These are phyloP conservation scores for Coregonus sp. DNA, from an alignment of 2,797 vertebrate species.

Conservation along the genomic window DNA sequence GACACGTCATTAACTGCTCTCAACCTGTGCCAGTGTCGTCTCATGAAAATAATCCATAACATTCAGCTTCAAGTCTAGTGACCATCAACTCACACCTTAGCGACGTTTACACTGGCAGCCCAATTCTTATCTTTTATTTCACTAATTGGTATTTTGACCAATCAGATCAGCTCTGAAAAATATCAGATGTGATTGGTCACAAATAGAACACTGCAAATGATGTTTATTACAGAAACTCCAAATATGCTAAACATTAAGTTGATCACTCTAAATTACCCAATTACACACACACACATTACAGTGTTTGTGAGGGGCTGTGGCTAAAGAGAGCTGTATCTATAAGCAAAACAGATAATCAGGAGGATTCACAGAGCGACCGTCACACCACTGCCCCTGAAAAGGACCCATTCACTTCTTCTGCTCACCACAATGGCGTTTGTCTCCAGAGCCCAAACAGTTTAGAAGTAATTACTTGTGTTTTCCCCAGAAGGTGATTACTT, in stretches of 20 bases:
- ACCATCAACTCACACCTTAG: too few relatives aligned
- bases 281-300: constrained; percentile 10
- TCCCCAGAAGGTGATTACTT: constrained; percentile 80
- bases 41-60: too few relatives aligned
- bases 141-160: too few relatives aligned
- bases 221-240: background rate
- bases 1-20: too few relatives aligned
- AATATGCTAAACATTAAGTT: too few relatives aligned
- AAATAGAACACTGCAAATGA: background rate
- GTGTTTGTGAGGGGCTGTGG: constrained; percentile 52
- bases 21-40: too few relatives aligned
- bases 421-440: constrained; percentile 76
- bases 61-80: too few relatives aligned
- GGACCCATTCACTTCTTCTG: constrained; percentile 64
- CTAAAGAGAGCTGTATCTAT: constrained; percentile 68
- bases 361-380: constrained; percentile 55
- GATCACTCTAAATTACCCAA: background rate
- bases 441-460: constrained; percentile 81
- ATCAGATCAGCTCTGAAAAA: too few relatives aligned
- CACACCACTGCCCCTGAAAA: constrained; percentile 62
- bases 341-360: constrained; percentile 71
- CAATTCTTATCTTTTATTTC: too few relatives aligned
- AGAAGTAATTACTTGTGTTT: constrained; percentile 84
- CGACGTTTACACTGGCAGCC: too few relatives aligned
- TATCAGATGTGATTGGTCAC: background rate